A percentile compares a stretch with the other conserved stretches of the same genome.
Conservation (phyloP, 2,797 vertebrate species). For the Paratrypauchen microcephalus region DNA sequence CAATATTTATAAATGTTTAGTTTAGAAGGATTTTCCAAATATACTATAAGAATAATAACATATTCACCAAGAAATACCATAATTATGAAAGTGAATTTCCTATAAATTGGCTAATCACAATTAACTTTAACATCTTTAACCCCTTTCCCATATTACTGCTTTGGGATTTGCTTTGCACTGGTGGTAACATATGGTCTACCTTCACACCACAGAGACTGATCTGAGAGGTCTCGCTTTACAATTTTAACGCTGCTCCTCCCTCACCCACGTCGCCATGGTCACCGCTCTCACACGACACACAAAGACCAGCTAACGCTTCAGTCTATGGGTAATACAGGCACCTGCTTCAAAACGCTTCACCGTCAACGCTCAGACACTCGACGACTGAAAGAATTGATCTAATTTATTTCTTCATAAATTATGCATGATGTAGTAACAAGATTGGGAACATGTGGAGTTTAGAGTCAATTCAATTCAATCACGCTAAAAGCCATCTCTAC, state of each 20-base stretch:
- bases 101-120: neutral
- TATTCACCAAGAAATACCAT: neutral
- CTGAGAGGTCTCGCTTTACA: slow-evolving; percentile 52
- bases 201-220: slow-evolving; percentile 31
- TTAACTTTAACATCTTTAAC: neutral
- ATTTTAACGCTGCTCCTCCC: slow-evolving; percentile 60
- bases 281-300: slow-evolving; percentile 62
- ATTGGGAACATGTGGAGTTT: slow-evolving; percentile 53
- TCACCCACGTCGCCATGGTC: slow-evolving; percentile 69
- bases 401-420: slow-evolving; percentile 68
- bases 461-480: slow-evolving; percentile 35
- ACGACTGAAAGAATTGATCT: slow-evolving; percentile 60
- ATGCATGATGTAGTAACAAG: slow-evolving; percentile 61
- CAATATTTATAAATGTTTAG: neutral
- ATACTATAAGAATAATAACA: neutral
- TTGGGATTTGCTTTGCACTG: slow-evolving; percentile 10
- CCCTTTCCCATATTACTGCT: neutral
- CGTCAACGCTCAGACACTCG: slow-evolving; percentile 19
- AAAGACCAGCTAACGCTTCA: slow-evolving; percentile 43
- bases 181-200: slow-evolving; percentile 16
- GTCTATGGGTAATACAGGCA: slow-evolving; percentile 27
- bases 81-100: no score
- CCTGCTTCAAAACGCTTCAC: slow-evolving; percentile 31
- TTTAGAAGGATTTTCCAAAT: neutral
- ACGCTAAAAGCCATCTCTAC: slow-evolving; percentile 27